Base-by-base conservation (phyloP, 2,113 vertebrate species). In the Actenoides lindsayi region DNA sequence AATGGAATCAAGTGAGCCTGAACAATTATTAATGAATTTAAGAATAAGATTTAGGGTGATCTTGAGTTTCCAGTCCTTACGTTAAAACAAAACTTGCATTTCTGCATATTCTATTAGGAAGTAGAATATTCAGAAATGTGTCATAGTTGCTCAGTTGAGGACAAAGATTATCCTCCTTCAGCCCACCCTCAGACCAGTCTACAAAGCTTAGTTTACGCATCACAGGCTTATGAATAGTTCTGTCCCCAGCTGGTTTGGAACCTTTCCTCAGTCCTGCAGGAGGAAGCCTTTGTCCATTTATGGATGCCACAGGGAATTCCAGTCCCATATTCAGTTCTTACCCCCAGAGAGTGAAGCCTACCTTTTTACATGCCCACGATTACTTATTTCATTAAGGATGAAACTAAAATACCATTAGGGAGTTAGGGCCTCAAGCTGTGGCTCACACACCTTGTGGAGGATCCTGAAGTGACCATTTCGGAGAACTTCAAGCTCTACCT, bases 391-490 rank as follows among this genome's bases (percentile, higher is more conserved):
- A 79, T 62, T 69, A 75, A 68, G 84, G 63, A 85, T n/a, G 39
- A 91, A 89, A 41, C 65, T 76, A 78, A 69, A 90, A 70, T 70
- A 75, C 33, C 42, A 70, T 35, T 63, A 74, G 59, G 74, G 44
- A 95, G 53, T 85, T 84, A 78, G 2, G 9, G 77, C 63, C 81
- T 94, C 77, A 69, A 30, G 50, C 0, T 91, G 86, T 79, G 75
- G 75, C 70, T 79, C 78, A 46, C 67, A 83, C 60, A 94, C 33
- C 89, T 89, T 37, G 57, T 42, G 50, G 81, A 63, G 54, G 88
- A 93, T 81, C 91, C 94, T 13, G 59, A 87, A 77, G 76, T 79
- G 76, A 83, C 74, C 70, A 87, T 57, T 91, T 92, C 77, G 70
- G 86, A 75, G 68, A 86, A 51, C 83, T 92, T 92, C 31, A 86